Evolutionary conservation across 2,113 vertebrate species (phyloP).

Genomic region (Mionectes macconnelli): DNA sequence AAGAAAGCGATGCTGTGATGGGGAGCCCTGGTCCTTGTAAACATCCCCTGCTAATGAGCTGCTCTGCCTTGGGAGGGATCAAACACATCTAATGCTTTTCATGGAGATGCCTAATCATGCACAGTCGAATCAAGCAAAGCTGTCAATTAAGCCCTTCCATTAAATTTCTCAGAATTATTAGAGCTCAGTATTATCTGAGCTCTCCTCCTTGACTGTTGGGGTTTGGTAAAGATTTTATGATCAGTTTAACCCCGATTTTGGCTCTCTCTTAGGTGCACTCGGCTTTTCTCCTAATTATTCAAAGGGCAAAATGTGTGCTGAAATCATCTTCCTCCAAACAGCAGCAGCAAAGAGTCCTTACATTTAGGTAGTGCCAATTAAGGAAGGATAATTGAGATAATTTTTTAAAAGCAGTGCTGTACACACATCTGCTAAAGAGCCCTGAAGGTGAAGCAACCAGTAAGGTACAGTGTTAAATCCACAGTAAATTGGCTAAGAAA

Average conservation of each 20-base stretch:
- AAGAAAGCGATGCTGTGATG: background rate
- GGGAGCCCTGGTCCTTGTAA: background rate
- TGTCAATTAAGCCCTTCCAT: background rate
- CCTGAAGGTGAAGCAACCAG: background rate
- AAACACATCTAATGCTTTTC: background rate
- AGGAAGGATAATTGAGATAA: background rate
- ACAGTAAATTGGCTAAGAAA: background rate
- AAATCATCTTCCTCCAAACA: background rate
- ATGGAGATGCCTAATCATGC: constrained; percentile 14
- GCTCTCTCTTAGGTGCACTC: background rate
- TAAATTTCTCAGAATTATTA: background rate
- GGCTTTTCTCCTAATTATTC: constrained; percentile 16
- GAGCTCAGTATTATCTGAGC: background rate
- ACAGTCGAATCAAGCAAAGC: background rate
- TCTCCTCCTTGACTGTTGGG: background rate
- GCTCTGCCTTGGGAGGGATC: background rate
- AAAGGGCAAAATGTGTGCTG: background rate
- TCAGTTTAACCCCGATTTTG: background rate
- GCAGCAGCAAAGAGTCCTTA: background rate
- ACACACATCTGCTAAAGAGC: background rate
- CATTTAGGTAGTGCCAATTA: background rate
- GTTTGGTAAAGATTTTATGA: background rate
- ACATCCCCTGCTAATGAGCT: constrained; percentile 31
- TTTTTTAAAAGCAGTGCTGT: background rate
- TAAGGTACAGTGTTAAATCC: background rate